Evolutionary conservation across 2,888 invertebrate genomes (phyloP).

Genomic region (Stratiomys singularior): DNA sequence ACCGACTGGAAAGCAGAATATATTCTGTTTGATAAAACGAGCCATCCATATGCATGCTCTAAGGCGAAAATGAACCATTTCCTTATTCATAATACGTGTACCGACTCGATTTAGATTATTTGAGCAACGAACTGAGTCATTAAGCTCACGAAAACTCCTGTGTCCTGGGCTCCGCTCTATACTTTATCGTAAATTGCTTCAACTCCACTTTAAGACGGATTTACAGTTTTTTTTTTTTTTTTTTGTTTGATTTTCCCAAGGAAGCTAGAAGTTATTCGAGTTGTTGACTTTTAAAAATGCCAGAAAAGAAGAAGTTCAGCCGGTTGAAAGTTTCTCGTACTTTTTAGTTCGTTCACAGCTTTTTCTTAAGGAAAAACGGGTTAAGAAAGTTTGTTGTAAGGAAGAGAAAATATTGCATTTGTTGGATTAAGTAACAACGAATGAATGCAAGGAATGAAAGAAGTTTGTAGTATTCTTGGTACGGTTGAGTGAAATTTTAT

Average conservation of each 20-base stretch:
- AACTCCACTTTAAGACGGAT: neutral
- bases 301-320: neutral
- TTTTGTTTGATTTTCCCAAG: conserved; percentile 6
- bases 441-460: neutral
- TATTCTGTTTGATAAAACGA: neutral
- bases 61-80: neutral
- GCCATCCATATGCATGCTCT: neutral
- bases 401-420: neutral
- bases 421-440: neutral
- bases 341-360: neutral
- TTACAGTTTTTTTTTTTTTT: neutral
- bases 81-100: neutral
- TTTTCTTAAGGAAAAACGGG: neutral
- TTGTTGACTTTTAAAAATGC: conserved; percentile 32
- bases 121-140: neutral
- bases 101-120: neutral
- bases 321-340: neutral
- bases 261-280: neutral
- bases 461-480: neutral
- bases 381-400: neutral
- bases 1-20: neutral
- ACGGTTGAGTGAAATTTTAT: too few relatives aligned
- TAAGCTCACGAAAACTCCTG: conserved; percentile 15
- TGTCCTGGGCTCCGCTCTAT: neutral
- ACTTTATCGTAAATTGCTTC: neutral